Evolutionary conservation across 2,797 vertebrate genomes (phyloP), one percentile per base, ranked within the genome.

Genomic region (Furcifer pardalis): DNA sequence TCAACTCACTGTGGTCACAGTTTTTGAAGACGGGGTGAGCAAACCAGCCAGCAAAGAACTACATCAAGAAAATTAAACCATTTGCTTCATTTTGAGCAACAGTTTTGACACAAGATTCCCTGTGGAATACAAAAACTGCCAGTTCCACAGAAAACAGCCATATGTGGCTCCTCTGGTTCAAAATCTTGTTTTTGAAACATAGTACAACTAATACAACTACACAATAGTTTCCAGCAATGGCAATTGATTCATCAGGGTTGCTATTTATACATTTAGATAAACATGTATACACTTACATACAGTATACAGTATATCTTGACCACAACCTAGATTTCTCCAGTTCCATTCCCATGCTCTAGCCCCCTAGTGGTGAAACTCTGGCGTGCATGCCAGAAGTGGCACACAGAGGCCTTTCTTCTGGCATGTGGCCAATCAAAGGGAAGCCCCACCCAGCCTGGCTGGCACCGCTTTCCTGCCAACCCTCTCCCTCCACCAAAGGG

Each of bases 1-100:
- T 99, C 88, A 96, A 91, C 52, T 98, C 95, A 0, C 84, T 97
- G 81, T 99, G 99, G 91, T 99, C 98, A 0, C 98, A 98, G 2
- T 97, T 98, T 89, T 95, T 97, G 93, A 97, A 99, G 85, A 99
- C 95, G 1, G 98, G 98, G 90, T 99, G 97, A 89, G 98, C 98
- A 94, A 99, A 99, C 98, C 98, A 99, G 79, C 98, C 98, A 88
- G 97, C 95, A 72, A 96, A 94, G 93, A 99, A 99, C 98, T 99
- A 77, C 86, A n/a, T 2, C 72, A 89, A 46, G 9, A 81, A 66
- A 65, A 87, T 7, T 84, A 76, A 21, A 68, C 13, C 4, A 77
- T 23, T 65, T 49, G 15, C 4, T n/a, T 84, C 15, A 35, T 69
- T 25, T 46, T 35, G 13, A 84, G 65, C 37, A 10, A 44, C 0